A percentile compares a stretch with the other conserved stretches of the same genome.
These are phyloP conservation scores for Betta splendens DNA, from an alignment of 2,797 vertebrate genomes.

Conservation along the genomic window DNA sequence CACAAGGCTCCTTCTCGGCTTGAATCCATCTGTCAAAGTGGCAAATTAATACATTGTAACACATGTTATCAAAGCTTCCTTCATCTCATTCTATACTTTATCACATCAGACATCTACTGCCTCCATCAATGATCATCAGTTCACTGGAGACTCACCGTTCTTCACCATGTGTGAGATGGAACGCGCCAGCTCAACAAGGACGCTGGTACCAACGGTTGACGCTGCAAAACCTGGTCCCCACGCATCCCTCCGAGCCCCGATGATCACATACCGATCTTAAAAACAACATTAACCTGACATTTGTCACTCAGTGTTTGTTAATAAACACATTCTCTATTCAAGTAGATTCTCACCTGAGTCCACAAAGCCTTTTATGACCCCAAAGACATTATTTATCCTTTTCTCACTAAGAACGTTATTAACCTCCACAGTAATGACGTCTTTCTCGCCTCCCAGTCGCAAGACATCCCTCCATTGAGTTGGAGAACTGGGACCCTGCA, in stretches of 20 bases:
- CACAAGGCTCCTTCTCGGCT: constrained; percentile 89
- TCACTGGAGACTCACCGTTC: constrained; percentile 72
- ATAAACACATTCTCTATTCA: no score
- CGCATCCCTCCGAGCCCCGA: constrained; percentile 93
- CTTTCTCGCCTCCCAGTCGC: constrained; percentile 37
- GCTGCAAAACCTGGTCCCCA: constrained; percentile 88
- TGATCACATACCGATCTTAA: constrained; percentile 90
- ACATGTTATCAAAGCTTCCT: not conserved
- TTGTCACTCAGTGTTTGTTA: no score
- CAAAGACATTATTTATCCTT: constrained; percentile 90
- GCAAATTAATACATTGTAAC: not conserved
- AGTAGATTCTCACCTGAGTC: constrained; percentile 85
- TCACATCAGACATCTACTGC: no score
- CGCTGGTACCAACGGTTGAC: constrained; percentile 88
- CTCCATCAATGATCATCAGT: no score
- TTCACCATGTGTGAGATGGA: constrained; percentile 84
- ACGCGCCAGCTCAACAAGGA: constrained; percentile 87
- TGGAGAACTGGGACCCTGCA: constrained; percentile 57
- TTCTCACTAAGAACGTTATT: constrained; percentile 84
- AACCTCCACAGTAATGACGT: constrained; percentile 79
- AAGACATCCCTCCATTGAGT: rapidly evolving
- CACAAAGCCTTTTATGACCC: constrained; percentile 89
- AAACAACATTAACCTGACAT: not conserved
- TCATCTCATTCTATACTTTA: not conserved
- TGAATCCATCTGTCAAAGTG: constrained; percentile 82